A percentile compares a stretch with the other conserved stretches of the same genome.
Conservation (phyloP, 2,888 invertebrate genomes). For the Hesperia comma region DNA sequence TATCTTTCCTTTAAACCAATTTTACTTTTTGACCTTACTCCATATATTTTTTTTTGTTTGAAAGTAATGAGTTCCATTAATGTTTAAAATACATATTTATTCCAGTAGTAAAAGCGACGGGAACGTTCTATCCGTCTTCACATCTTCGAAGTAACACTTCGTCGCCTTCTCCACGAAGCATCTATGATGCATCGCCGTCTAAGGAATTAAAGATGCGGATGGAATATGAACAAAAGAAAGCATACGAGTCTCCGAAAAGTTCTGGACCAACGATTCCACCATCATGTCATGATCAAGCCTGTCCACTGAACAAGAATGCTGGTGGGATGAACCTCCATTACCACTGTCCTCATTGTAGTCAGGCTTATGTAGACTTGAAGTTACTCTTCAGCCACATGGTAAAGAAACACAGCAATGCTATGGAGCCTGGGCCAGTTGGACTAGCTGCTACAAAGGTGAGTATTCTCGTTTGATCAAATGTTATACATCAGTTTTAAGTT, state of each 20-base stretch:
- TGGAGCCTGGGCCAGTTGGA: slow-evolving; percentile 73
- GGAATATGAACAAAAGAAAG: slow-evolving; percentile 71
- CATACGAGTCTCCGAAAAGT: slow-evolving; percentile 64
- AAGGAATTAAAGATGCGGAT: slow-evolving; percentile 75
- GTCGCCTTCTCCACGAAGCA: slow-evolving; percentile 80
- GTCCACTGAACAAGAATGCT: slow-evolving; percentile 74
- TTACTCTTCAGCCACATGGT: slow-evolving; percentile 78
- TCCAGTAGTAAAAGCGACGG: slow-evolving; percentile 96
- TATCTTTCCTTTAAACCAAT: slow-evolving; percentile 54
- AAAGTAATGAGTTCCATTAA: slow-evolving; percentile 19
- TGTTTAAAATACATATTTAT: slow-evolving; percentile 57
- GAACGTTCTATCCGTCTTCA: slow-evolving; percentile 95
- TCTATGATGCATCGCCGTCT: slow-evolving; percentile 81
- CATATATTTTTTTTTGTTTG: neutral
- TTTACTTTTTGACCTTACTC: neutral
- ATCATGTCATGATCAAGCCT: slow-evolving; percentile 84
- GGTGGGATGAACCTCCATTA: slow-evolving; percentile 78
- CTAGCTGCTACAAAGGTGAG: slow-evolving; percentile 80
- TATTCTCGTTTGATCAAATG: slow-evolving; percentile 2
- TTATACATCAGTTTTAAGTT: neutral
- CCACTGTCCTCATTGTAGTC: slow-evolving; percentile 77
- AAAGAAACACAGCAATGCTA: slow-evolving; percentile 74
- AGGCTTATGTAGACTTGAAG: slow-evolving; percentile 77
- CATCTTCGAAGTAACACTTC: slow-evolving; percentile 82
- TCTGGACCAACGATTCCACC: slow-evolving; percentile 80